Base-by-base conservation (phyloP, 23 tunicate species). In the Oikopleura albicans region DNA sequence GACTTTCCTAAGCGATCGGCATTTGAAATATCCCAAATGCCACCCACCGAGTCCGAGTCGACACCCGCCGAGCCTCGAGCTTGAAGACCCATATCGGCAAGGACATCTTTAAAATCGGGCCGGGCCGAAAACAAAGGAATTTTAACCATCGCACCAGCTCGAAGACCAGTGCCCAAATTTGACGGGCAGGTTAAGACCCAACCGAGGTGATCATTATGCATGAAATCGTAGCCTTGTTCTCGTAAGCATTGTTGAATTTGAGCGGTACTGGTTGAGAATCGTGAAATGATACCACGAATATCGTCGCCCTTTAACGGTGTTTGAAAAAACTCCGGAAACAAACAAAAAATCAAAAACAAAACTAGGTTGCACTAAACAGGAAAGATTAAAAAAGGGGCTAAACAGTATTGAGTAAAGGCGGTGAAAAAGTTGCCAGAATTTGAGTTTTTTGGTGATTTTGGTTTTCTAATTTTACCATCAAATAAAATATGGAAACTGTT, bases 141-240 rank as follows among this genome's bases (percentile, higher is more conserved):
- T 56, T 2, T 49, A 4, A 86, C 88, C 39, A 84, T 63, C 22
- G 85, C 86, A 0, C 86, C 88, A 33, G 85, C 85, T 1, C 85
- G 59, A 75, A 91, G 83, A 12, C 97, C 97, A 84, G 97, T 91
- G 0, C 97, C 97, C 0, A 91, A 87, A 85, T 91, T 91, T 31
- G 91, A 88, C 22, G 97, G 97, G 75, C 97, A 91, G 39, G 97
- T 91, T 29, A 91, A 86, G 28, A 91, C 83, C 84, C 85, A 91
- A 0, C 97, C 97, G 59, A 91, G 91, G 49, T 91, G 97, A 79
- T 91, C 97, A 56, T 86, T 88, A 88, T 90, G 89, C 97, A 91
- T 91, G 41, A 86, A 91, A 84, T 86, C 85, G 35, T 41, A 39
- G 40, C 88, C 87, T 84, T 88, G 84, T 79, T 86, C 39, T 83